Evolutionary conservation across 2,797 vertebrate species (phyloP).

Genomic region (Scolopax bukidnonensis): DNA sequence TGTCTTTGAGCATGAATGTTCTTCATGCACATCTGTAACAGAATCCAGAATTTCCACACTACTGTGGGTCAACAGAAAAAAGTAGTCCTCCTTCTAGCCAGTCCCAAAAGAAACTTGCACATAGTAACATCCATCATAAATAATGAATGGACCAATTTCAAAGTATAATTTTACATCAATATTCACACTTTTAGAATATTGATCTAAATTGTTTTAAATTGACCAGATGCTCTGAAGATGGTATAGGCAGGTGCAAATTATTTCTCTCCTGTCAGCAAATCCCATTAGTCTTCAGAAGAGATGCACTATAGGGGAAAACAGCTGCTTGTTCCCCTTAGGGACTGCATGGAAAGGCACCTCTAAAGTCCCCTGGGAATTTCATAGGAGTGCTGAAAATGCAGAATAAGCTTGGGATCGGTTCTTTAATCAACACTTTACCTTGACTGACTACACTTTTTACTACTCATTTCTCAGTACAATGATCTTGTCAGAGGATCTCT

Average conservation of each 20-base stretch:
- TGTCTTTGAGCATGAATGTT: neutral
- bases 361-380: neutral
- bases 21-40: neutral
- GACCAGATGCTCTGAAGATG: constrained; percentile 59
- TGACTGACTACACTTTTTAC: neutral
- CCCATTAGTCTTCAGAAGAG: constrained; percentile 13
- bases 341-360: constrained; percentile 4
- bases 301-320: constrained; percentile 26
- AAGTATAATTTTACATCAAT: constrained; percentile 20
- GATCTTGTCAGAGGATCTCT: neutral
- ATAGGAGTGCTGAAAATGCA: constrained; percentile 12
- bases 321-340: neutral
- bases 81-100: neutral
- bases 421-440: constrained; percentile 24
- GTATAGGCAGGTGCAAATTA: constrained; percentile 47
- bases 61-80: neutral
- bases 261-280: constrained; percentile 32
- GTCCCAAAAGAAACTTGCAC: neutral
- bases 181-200: constrained; percentile 30
- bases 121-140: neutral
- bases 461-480: neutral
- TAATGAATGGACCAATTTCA: neutral
- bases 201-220: constrained; percentile 56
- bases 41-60: neutral
- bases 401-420: constrained; percentile 6